Evolutionary conservation across 2,113 vertebrate species (phyloP).

Genomic region (Hippocampus abdominalis): DNA sequence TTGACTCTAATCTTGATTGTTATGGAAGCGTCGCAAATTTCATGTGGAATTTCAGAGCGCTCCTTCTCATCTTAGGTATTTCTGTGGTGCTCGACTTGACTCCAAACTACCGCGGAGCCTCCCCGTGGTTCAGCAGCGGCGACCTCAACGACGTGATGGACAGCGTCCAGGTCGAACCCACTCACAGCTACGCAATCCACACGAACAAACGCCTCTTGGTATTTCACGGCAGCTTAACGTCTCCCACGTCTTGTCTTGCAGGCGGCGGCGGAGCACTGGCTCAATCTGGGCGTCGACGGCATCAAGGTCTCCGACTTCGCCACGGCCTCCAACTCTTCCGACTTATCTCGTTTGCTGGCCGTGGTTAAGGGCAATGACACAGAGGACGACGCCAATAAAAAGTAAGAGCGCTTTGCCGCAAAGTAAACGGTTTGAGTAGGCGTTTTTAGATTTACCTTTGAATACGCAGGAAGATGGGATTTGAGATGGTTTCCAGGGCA

Average conservation of each 20-base stretch:
- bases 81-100: slow-evolving; percentile 82
- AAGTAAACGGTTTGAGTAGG: too few species aligned
- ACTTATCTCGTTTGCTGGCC: slow-evolving; percentile 60
- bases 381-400: slow-evolving; percentile 29
- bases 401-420: slow-evolving; percentile 25
- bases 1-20: too few species aligned
- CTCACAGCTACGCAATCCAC: too few species aligned
- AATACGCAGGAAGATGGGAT: too few species aligned
- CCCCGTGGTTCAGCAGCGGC: slow-evolving; percentile 63
- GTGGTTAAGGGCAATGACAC: slow-evolving; percentile 56
- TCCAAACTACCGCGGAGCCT: slow-evolving; percentile 71
- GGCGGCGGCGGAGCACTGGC: slow-evolving; percentile 59
- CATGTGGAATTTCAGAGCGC: neutral
- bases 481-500: neutral
- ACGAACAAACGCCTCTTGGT: neutral
- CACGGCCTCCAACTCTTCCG: accelerated
- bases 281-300: slow-evolving; percentile 67
- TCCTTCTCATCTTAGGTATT: slow-evolving; percentile 66
- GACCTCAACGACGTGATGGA: neutral
- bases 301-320: slow-evolving; percentile 66
- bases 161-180: slow-evolving; percentile 48
- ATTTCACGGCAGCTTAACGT: neutral
- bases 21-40: neutral
- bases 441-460: too few species aligned
- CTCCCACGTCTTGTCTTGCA: slow-evolving; percentile 26